Base-by-base conservation (phyloP, 1,140 invertebrate species). In the Caenorhabditis latens region DNA sequence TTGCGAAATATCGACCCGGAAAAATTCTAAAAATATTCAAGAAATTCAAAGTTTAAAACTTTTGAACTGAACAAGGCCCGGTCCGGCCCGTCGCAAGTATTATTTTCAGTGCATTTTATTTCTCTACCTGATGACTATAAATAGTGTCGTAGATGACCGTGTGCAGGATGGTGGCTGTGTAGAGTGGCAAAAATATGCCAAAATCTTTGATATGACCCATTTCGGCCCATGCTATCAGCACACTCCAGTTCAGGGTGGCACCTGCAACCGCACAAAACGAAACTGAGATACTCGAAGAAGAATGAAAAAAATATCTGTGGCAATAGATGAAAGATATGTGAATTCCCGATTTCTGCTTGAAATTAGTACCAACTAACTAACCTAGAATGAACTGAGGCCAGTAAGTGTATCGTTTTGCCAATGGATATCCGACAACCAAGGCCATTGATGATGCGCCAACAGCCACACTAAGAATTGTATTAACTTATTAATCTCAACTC, bases 331-430 rank as follows among this genome's bases (percentile, higher is more conserved):
- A 21, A 58, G n/a, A 58, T 0, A 8, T 5, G 14, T 8, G n/a
- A 19, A 11, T 32, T 71, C 85, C 19, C 19, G 32, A 32, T 32
- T 32, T 32, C 32, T 32, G 32, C 0, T 32, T 11, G 53, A 63
- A 50, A 43, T 57, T 63, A 53, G 53, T 21, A 61, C 4, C 9
- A 42, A 24, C 32, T 32, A 61, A 71, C 63, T 84, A 87, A 93
- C 93, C 97, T n/a, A 98, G 93, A 32, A 97, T 94, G 7, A 97
- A 92, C 93, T 98, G 97, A 0, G 97, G 97, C 95, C 96, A 99
- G 94, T 98, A 95, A 2, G 97, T 99, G 24, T 96, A 94, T 40
- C 98, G 94, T 93, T 99, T 99, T 94, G 97, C 96, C 13, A 99
- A 93, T 2, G 98, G 98, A 94, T 99, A 99, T 4, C 95, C 94